These are phyloP conservation scores for Lontra canadensis DNA, from an alignment of 2,113 vertebrate genomes.

Conservation along the genomic window DNA sequence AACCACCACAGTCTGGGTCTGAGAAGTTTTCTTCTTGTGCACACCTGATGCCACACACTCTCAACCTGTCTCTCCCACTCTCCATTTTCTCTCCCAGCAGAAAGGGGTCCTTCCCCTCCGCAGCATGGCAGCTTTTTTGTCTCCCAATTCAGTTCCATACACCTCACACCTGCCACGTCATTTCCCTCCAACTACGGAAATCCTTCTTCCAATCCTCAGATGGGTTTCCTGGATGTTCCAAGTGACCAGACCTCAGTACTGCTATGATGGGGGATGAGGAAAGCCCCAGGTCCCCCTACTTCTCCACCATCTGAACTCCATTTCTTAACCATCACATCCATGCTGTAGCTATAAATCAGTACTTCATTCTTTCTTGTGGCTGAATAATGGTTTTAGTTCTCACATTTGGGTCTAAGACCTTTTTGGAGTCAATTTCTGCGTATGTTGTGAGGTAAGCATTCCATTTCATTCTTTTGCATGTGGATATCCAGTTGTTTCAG, in stretches of 20 bases:
- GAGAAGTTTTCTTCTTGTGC: neutral
- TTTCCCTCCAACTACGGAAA: neutral
- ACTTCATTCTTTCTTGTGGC: neutral
- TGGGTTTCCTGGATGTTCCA: neutral
- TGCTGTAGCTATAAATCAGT: neutral
- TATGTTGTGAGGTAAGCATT: neutral
- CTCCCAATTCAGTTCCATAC: neutral
- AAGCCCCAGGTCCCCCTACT: neutral
- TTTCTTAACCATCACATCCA: neutral
- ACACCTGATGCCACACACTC: neutral
- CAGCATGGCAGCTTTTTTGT: neutral
- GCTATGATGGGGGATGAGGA: neutral
- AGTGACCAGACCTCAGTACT: neutral
- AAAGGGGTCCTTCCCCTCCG: neutral
- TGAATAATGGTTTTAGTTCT: neutral
- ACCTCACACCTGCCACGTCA: neutral
- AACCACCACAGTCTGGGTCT: neutral
- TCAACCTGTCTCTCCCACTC: neutral
- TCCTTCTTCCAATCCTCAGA: neutral
- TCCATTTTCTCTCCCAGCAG: neutral
- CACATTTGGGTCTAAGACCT: neutral
- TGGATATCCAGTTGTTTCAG: neutral
- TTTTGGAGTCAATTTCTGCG: constrained; percentile 37
- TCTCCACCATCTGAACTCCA: neutral
- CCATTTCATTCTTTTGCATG: neutral